Conservation (phyloP, 1,140 invertebrate species). For the Cephus cinctus region DNA sequence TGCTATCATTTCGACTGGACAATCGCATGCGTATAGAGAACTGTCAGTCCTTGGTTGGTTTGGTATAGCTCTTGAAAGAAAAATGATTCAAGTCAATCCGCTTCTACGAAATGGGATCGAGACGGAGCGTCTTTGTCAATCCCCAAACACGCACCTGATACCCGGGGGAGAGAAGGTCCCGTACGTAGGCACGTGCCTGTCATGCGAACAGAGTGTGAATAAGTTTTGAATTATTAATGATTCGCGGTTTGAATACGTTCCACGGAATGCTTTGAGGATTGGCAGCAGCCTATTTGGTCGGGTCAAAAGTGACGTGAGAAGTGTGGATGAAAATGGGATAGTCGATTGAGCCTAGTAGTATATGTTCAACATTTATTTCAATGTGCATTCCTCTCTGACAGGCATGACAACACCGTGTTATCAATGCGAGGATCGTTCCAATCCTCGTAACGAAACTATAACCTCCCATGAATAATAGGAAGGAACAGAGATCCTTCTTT, state of each 20-base stretch:
- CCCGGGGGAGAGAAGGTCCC: slow-evolving; percentile 7
- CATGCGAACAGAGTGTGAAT: slow-evolving; percentile 11
- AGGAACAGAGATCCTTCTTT: too few relatives aligned
- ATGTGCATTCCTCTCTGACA: too few relatives aligned
- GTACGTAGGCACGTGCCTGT: slow-evolving; percentile 15
- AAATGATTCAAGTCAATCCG: slow-evolving; percentile 17
- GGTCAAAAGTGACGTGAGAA: neutral
- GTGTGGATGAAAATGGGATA: too few relatives aligned
- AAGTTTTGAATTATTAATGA: slow-evolving; percentile 23
- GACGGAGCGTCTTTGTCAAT: slow-evolving; percentile 4
- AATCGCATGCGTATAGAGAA: slow-evolving; percentile 8
- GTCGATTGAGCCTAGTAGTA: too few relatives aligned
- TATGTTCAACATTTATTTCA: too few relatives aligned
- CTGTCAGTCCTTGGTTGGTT: slow-evolving; percentile 1
- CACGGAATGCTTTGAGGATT: slow-evolving; percentile 9
- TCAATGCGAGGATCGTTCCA: too few relatives aligned
- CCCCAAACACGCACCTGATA: slow-evolving; percentile 20
- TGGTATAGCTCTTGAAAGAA: slow-evolving; percentile 7
- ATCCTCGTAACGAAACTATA: too few relatives aligned
- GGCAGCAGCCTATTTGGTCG: neutral
- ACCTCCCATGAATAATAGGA: too few relatives aligned
- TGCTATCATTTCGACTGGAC: slow-evolving; percentile 5
- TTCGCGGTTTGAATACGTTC: slow-evolving; percentile 1
- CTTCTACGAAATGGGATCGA: slow-evolving; percentile 4
- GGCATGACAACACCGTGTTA: too few relatives aligned